These are phyloP conservation scores for Arbacia lixula DNA, from an alignment of 53 echinoderm and acorn worm species.

Conservation along the genomic window DNA sequence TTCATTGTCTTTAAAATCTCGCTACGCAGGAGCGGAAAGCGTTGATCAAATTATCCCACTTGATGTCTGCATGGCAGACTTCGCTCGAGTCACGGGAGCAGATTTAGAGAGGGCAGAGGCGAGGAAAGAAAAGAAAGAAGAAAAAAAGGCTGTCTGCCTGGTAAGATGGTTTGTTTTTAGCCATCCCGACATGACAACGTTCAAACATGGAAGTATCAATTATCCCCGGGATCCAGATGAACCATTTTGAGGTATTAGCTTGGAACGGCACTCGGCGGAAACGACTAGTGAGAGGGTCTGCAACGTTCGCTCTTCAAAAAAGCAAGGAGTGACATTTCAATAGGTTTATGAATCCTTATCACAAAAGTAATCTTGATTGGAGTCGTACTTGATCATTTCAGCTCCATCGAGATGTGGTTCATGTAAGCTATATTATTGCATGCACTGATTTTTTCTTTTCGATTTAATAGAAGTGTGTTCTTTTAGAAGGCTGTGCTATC, in stretches of 20 bases:
- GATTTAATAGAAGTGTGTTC: no score
- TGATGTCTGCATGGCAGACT: constrained; percentile 3
- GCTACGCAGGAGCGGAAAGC: background rate
- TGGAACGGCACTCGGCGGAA: background rate
- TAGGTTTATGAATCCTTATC: background rate
- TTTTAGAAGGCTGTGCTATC: no score
- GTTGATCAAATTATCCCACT: constrained; percentile 33
- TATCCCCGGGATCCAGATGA: constrained; percentile 9
- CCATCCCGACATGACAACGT: constrained; percentile 38
- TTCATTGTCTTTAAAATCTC: background rate
- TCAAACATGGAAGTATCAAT: constrained; percentile 49
- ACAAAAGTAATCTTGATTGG: no score
- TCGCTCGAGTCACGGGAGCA: background rate
- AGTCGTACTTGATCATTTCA: no score
- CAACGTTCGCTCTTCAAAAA: constrained; percentile 15
- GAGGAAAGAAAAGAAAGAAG: constrained; percentile 6
- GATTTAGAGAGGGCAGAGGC: background rate
- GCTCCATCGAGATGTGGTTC: no score
- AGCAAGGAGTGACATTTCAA: constrained; percentile 1
- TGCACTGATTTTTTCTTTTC: no score
- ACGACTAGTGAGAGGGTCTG: constrained; percentile 1
- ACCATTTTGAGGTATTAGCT: background rate
- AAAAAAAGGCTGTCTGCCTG: background rate
- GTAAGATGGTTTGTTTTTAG: constrained; percentile 35
- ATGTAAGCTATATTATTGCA: no score